These are phyloP conservation scores for Apotomis turbidana DNA, from an alignment of 2,888 invertebrate genomes.

Conservation along the genomic window DNA sequence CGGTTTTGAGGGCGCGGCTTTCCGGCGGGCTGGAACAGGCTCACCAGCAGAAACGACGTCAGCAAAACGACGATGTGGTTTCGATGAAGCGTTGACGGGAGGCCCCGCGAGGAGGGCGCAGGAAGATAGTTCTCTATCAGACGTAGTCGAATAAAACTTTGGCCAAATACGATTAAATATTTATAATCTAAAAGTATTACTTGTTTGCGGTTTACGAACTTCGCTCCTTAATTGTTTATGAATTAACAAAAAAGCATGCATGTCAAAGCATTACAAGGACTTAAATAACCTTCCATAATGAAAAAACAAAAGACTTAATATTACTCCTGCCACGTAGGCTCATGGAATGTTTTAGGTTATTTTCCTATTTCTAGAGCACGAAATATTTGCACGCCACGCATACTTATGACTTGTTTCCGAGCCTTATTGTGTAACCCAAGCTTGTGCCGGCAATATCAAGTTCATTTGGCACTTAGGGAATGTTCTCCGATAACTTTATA, in stretches of 20 bases:
- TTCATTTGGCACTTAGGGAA: slow-evolving; percentile 21
- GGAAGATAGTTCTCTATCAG: too few species aligned
- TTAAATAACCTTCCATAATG: slow-evolving; percentile 11
- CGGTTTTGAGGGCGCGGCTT: too few species aligned
- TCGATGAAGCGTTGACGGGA: too few species aligned
- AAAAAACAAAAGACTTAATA: slow-evolving; percentile 20
- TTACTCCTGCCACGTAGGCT: slow-evolving; percentile 29
- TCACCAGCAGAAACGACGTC: too few species aligned
- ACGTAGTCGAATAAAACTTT: too few species aligned
- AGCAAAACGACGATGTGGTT: too few species aligned
- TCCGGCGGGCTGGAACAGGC: too few species aligned
- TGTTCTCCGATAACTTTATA: slow-evolving; percentile 4
- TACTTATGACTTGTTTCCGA: slow-evolving; percentile 38
- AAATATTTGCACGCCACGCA: slow-evolving; percentile 37
- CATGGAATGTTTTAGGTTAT: slow-evolving; percentile 35
- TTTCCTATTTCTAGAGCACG: slow-evolving; percentile 35
- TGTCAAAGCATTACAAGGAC: background rate
- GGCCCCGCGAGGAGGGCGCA: too few species aligned
- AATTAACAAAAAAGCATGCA: background rate
- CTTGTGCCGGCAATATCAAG: slow-evolving; percentile 32
- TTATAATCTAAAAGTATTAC: too few species aligned
- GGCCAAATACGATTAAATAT: too few species aligned
- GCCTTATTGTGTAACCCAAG: slow-evolving; percentile 33
- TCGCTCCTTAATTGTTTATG: too few species aligned
- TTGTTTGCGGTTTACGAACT: too few species aligned